Percentiles rank a stretch among this genome's conserved stretches.
These are phyloP conservation scores for Bactericera cockerelli DNA, from an alignment of 1,140 invertebrate species.

Conservation along the genomic window DNA sequence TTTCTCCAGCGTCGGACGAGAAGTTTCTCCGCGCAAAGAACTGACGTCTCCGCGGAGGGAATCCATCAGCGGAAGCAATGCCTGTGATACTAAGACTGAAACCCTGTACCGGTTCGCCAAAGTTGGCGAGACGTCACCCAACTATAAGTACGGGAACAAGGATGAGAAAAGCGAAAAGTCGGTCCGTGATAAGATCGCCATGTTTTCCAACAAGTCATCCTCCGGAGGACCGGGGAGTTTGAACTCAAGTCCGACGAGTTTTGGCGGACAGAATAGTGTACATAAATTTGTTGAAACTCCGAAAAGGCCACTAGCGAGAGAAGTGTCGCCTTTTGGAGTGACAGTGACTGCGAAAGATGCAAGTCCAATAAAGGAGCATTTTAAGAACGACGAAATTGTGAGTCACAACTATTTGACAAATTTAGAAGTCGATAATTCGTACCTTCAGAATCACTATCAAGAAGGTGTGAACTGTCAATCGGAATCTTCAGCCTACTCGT, in stretches of 20 bases:
- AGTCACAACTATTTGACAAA: not conserved
- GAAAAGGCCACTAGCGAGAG: too few species aligned
- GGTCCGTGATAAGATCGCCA: slow-evolving; percentile 72
- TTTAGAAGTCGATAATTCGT: not conserved
- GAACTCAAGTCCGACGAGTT: too few species aligned
- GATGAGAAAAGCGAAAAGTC: slow-evolving; percentile 60
- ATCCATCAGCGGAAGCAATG: slow-evolving; percentile 2
- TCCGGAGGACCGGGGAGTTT: not conserved
- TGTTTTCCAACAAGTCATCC: slow-evolving; percentile 47
- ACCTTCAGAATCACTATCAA: not conserved
- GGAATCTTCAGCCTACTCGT: not conserved
- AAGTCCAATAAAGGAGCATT: too few species aligned
- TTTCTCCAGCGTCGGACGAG: slow-evolving; percentile 7
- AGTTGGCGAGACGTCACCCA: slow-evolving; percentile 21
- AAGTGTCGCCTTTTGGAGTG: too few species aligned
- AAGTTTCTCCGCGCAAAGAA: slow-evolving; percentile 16
- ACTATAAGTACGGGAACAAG: slow-evolving; percentile 27
- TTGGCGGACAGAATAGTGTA: too few species aligned
- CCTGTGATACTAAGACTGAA: slow-evolving; percentile 6
- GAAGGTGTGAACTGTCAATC: not conserved
- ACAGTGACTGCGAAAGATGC: too few species aligned
- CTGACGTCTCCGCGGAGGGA: not conserved
- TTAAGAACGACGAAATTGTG: not conserved
- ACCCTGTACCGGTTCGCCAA: not conserved
- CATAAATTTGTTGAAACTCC: too few species aligned